phyloP scores from a whole-genome alignment of 2,888 invertebrate genomes.

The Phytoseiulus persimilis region DNA sequence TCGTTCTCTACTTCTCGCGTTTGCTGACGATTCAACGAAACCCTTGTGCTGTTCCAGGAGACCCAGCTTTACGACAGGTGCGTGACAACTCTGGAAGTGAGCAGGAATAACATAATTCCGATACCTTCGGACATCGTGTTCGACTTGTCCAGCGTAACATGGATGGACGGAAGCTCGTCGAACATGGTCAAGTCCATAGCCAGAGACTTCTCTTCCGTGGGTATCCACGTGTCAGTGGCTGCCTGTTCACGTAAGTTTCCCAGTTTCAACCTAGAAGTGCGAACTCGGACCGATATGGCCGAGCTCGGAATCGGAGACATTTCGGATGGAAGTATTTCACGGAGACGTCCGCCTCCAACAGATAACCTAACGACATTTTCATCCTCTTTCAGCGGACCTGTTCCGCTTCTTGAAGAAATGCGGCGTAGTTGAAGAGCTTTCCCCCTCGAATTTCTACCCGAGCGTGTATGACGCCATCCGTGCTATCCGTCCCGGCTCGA shows the following conservation, averaged over 20 bases:
- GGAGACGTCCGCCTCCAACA: too few relatives aligned
- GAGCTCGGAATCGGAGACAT: not conserved
- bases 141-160: conserved; percentile 15
- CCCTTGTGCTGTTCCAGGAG: not conserved
- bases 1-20: too few relatives aligned
- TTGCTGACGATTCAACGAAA: too few relatives aligned
- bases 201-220: not conserved
- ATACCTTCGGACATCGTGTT: not conserved
- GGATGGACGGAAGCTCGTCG: conserved; percentile 26
- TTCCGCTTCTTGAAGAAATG: conserved; percentile 33
- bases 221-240: conserved; percentile 8
- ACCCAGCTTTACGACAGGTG: not conserved
- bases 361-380: too few relatives aligned
- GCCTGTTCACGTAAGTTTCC: not conserved
- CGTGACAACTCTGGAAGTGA: not conserved
- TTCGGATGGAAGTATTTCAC: too few relatives aligned
- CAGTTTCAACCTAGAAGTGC: not conserved
- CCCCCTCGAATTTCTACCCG: conserved; percentile 16
- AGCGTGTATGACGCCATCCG: conserved; percentile 18
- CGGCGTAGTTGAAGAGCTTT: not conserved
- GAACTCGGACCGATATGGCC: too few relatives aligned
- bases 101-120: not conserved
- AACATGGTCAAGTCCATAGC: not conserved
- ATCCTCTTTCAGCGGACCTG: not conserved
- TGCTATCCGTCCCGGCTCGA: not conserved